phyloP scores from a whole-genome alignment of 2,888 invertebrate genomes.

The Aproaerema taeniolella region DNA sequence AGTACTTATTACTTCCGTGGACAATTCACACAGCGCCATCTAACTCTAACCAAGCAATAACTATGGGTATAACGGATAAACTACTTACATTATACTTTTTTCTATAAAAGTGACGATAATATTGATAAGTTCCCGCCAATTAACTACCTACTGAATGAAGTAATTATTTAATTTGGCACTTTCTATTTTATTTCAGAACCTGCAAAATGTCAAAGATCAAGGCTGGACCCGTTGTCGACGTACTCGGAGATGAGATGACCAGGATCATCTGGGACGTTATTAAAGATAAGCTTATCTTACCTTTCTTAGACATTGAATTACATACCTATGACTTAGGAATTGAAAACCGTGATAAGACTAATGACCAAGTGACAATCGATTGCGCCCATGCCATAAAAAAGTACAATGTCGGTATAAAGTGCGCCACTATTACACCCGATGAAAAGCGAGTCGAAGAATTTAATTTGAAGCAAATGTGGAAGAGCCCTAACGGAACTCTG shows the following conservation, averaged over 20 bases:
- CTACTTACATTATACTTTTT: too few relatives aligned
- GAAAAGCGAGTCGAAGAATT: slow-evolving; percentile 96
- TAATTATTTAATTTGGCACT: too few relatives aligned
- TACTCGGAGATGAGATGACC: slow-evolving; percentile 97
- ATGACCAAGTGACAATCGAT: slow-evolving; percentile 97
- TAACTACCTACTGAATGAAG: too few relatives aligned
- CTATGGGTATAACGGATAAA: too few relatives aligned
- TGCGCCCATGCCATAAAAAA: slow-evolving; percentile 97
- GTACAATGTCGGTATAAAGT: slow-evolving; percentile 99
- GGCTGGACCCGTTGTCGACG: slow-evolving; percentile 93
- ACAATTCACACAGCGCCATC: too few relatives aligned
- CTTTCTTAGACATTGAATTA: slow-evolving; percentile 96
- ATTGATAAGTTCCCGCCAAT: too few relatives aligned
- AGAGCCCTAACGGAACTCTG: slow-evolving; percentile 92
- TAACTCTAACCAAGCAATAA: too few relatives aligned
- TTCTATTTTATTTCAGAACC: slow-evolving; percentile 29
- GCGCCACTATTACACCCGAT: slow-evolving; percentile 99
- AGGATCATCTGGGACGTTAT: slow-evolving; percentile 99
- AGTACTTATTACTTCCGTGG: too few relatives aligned
- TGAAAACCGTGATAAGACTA: slow-evolving; percentile 94
- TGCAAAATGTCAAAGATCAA: slow-evolving; percentile 80
- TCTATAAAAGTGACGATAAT: too few relatives aligned
- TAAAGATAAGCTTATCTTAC: slow-evolving; percentile 96
- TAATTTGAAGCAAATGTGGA: slow-evolving; percentile 93
- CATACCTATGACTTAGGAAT: slow-evolving; percentile 97